Conservation (phyloP, 2,797 vertebrate species). For the Pseudochirops corinnae region DNA sequence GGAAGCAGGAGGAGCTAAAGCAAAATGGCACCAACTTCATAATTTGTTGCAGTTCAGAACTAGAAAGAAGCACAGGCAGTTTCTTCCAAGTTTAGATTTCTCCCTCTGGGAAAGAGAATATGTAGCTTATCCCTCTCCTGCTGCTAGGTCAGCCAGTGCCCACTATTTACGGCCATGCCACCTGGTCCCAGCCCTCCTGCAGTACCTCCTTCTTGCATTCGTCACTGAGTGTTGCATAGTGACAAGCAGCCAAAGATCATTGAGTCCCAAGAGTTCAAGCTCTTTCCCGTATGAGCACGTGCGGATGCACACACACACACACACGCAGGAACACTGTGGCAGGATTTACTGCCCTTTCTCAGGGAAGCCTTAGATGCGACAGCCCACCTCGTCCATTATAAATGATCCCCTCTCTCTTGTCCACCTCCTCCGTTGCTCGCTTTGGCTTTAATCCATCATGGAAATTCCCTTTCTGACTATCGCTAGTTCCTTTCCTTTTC, state of each 20-base stretch:
- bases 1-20: not conserved
- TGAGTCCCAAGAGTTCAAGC: not conserved
- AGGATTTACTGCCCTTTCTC: not conserved
- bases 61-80: not conserved
- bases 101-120: not conserved
- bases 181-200: not conserved
- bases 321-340: too few species aligned
- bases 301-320: fast-evolving
- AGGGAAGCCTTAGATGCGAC: not conserved
- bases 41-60: not conserved
- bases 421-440: not conserved
- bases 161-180: not conserved
- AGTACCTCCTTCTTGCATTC: not conserved
- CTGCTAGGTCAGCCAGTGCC: not conserved
- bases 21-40: not conserved
- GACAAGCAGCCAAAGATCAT: not conserved
- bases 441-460: not conserved
- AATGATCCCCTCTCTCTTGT: not conserved
- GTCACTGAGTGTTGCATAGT: not conserved
- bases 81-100: not conserved
- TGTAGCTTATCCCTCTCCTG: not conserved
- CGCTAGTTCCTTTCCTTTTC: conserved; percentile 19
- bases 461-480: not conserved
- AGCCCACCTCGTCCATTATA: not conserved
- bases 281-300: fast-evolving